Evolutionary conservation across 1,140 invertebrate genomes (phyloP).

Genomic region (Trissolcus basalis): DNA sequence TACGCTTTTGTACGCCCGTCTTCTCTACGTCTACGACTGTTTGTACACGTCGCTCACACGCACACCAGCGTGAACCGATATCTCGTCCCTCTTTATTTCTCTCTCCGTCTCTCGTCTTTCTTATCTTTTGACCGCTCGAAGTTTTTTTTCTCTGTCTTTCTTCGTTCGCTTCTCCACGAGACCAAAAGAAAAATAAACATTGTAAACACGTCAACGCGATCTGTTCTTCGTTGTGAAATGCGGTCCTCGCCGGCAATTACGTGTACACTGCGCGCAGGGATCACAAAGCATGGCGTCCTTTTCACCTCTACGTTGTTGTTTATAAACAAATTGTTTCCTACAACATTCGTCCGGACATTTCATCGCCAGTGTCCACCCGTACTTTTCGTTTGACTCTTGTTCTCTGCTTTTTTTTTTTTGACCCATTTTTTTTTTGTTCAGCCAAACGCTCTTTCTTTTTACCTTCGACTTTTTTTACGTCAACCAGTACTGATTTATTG

Average conservation of each 20-base stretch:
- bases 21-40: slow-evolving; percentile 10
- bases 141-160: slow-evolving; percentile 3
- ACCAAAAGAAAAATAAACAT: not conserved
- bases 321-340: slow-evolving; percentile 29
- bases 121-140: not conserved
- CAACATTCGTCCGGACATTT: slow-evolving; percentile 15
- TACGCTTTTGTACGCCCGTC: slow-evolving; percentile 6
- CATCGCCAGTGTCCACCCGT: slow-evolving; percentile 18
- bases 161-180: slow-evolving; percentile 5
- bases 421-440: not conserved
- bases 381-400: not conserved
- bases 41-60: slow-evolving; percentile 12
- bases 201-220: slow-evolving; percentile 42
- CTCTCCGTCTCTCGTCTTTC: not conserved
- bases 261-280: slow-evolving; percentile 19
- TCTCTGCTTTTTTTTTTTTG: not conserved
- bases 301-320: slow-evolving; percentile 32
- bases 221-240: slow-evolving; percentile 46
- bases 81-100: slow-evolving; percentile 2
- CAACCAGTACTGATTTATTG: slow-evolving; percentile 3
- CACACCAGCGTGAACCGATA: not conserved
- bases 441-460: not conserved
- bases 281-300: slow-evolving; percentile 46
- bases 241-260: slow-evolving; percentile 19
- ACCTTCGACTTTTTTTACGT: not conserved